Percentiles rank a stretch among this genome's conserved stretches.
Conservation (phyloP, 2,797 vertebrate species). For the Limnodromus scolopaceus region DNA sequence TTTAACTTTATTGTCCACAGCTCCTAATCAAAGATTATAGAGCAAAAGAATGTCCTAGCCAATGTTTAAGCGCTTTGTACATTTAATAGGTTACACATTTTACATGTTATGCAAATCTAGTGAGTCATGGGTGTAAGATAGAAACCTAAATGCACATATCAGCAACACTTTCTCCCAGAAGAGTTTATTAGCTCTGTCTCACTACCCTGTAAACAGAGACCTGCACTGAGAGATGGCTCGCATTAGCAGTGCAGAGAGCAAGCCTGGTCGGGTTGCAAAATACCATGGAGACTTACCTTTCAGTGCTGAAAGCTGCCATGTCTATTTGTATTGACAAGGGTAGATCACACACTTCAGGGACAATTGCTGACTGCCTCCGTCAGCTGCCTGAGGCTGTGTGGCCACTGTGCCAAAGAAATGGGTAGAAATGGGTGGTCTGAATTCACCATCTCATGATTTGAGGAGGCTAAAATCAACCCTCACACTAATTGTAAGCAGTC, state of each 20-base stretch:
- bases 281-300: neutral
- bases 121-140: neutral
- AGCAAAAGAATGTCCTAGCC: neutral
- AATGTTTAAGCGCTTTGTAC: neutral
- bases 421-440: neutral
- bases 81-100: neutral
- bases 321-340: neutral
- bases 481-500: neutral
- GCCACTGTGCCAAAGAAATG: neutral
- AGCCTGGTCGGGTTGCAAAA: neutral
- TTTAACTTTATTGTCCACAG: neutral
- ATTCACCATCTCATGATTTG: neutral
- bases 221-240: neutral
- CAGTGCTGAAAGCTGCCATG: neutral
- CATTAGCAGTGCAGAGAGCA: neutral
- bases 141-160: neutral
- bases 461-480: neutral
- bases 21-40: neutral
- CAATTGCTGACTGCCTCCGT: neutral
- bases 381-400: neutral
- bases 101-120: rapidly evolving
- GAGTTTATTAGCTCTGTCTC: neutral
- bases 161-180: neutral
- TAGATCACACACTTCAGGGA: neutral
- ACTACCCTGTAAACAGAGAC: neutral